Evolutionary conservation across 2,113 vertebrate species (phyloP).

Genomic region (Melanerpes aurifrons): DNA sequence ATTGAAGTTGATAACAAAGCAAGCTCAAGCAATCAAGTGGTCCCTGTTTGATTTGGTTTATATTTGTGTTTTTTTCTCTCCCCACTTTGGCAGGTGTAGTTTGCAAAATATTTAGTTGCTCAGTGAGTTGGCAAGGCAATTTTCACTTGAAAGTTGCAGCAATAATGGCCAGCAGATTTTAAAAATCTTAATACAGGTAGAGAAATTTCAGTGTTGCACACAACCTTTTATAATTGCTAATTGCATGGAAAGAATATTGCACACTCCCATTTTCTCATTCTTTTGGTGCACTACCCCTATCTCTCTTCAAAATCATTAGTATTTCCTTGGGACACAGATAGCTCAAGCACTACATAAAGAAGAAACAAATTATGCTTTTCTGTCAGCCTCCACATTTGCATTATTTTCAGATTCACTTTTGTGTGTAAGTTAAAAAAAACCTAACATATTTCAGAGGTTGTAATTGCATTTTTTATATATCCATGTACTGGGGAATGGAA

Average conservation of each 20-base stretch:
- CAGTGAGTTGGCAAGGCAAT: neutral
- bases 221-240: neutral
- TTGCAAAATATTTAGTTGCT: neutral
- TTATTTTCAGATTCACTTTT: neutral
- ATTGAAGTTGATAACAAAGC: neutral
- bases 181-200: neutral
- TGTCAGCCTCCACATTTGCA: neutral
- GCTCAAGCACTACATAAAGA: neutral
- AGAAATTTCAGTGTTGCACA: neutral
- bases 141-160: neutral
- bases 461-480: neutral
- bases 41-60: neutral
- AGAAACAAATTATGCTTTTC: neutral
- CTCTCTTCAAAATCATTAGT: neutral
- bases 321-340: neutral
- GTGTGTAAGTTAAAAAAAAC: fast-evolving
- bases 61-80: neutral
- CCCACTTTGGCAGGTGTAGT: neutral
- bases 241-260: neutral
- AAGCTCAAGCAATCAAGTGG: neutral
- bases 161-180: neutral
- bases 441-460: neutral
- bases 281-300: neutral
- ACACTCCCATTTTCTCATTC: neutral
- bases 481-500: neutral